These are phyloP conservation scores for Malthinus seriepunctatus DNA, from an alignment of 2,888 invertebrate genomes.

Conservation along the genomic window DNA sequence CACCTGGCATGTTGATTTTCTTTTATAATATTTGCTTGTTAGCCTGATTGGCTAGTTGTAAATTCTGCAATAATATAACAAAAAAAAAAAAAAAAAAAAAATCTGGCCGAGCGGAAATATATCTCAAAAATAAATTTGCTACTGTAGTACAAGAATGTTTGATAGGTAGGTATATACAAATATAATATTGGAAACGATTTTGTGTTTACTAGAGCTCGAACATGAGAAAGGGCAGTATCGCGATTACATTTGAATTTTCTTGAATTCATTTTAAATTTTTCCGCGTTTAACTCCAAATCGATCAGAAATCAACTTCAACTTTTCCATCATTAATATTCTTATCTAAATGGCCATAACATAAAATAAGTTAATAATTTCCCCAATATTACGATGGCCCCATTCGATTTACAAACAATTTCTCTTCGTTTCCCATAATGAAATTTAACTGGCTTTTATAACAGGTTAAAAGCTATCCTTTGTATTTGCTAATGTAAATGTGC, in stretches of 20 bases:
- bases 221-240: constrained; percentile 26
- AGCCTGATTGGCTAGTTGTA: too few species aligned
- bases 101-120: constrained; percentile 21
- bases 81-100: background rate
- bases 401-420: constrained; percentile 3
- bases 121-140: constrained; percentile 27
- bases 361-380: too few species aligned
- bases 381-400: background rate
- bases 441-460: constrained; percentile 1
- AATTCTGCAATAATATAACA: too few species aligned
- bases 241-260: constrained; percentile 22
- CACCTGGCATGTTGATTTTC: too few species aligned
- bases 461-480: constrained; percentile 7
- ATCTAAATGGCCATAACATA: too few species aligned
- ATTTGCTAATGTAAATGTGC: constrained; percentile 7
- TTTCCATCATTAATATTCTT: too few species aligned
- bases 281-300: too few species aligned
- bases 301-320: too few species aligned
- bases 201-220: constrained; percentile 22
- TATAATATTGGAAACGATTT: constrained; percentile 25
- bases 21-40: too few species aligned
- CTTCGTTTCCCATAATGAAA: background rate
- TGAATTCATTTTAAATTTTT: constrained; percentile 5
- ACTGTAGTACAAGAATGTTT: constrained; percentile 23
- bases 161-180: constrained; percentile 22